Percentiles rank a stretch among this genome's conserved stretches.
phyloP scores from a whole-genome alignment of 1,140 invertebrate genomes.

The Melipona quadrifasciata region DNA sequence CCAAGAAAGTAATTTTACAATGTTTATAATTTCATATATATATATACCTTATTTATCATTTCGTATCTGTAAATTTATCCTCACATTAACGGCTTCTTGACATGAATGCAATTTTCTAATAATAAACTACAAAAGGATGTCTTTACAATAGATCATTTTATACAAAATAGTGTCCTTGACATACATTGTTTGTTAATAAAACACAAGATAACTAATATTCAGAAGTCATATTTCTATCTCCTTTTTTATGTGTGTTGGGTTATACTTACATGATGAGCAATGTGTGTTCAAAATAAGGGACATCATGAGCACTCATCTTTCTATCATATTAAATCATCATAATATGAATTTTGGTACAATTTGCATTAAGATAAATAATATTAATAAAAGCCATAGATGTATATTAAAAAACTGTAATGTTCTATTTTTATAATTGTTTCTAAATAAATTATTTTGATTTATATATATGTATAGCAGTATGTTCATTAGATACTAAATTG shows the following conservation, averaged over 20 bases:
- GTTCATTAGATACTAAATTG: conserved; percentile 12
- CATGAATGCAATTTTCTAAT: conserved; percentile 44
- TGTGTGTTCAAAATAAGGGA: conserved; percentile 25
- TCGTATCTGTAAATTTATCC: neutral
- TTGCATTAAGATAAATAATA: neutral
- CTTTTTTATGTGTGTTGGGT: conserved; percentile 7
- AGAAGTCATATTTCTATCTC: conserved; percentile 15
- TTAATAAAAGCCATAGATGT: conserved; percentile 7
- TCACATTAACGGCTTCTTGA: conserved; percentile 5
- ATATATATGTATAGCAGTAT: conserved; percentile 10
- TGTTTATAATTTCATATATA: conserved; percentile 15
- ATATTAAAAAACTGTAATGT: neutral
- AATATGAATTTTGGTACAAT: conserved; percentile 3
- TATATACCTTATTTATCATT: neutral
- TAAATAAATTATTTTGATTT: conserved; percentile 28
- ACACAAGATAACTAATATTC: conserved; percentile 16
- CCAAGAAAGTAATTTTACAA: conserved; percentile 37
- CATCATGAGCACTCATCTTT: conserved; percentile 45
- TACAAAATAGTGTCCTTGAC: conserved; percentile 61
- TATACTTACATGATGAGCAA: conserved; percentile 26
- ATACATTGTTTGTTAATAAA: conserved; percentile 35
- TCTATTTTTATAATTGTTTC: conserved; percentile 18
- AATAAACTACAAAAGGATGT: conserved; percentile 48
- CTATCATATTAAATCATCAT: conserved; percentile 12
- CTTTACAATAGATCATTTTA: conserved; percentile 35